phyloP scores from a whole-genome alignment of 2,888 invertebrate species.

The Subacronicta megacephala region DNA sequence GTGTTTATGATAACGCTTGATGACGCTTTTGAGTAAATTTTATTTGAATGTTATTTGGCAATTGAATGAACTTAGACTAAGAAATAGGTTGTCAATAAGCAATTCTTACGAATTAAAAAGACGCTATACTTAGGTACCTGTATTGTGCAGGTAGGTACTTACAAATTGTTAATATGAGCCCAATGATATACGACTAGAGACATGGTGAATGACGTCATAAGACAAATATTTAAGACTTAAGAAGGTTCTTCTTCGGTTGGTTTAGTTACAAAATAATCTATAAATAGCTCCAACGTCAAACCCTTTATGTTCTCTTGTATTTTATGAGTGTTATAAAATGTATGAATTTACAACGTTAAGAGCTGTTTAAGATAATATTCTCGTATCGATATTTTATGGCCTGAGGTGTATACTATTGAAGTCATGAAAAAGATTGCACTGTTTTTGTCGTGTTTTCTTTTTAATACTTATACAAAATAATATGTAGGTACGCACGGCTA shows the following conservation, averaged over 20 bases:
- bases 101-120: too few species aligned
- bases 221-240: constrained; percentile 25
- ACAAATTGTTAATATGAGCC: background rate
- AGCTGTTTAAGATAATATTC: constrained; percentile 32
- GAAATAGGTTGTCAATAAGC: too few species aligned
- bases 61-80: too few species aligned
- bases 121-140: too few species aligned
- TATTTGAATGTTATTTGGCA: too few species aligned
- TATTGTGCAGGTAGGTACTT: too few species aligned
- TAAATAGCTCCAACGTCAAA: constrained; percentile 24
- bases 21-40: too few species aligned
- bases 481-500: too few species aligned
- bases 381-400: constrained; percentile 18
- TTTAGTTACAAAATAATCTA: constrained; percentile 36
- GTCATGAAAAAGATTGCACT: constrained; percentile 1
- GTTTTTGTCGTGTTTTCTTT: background rate
- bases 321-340: constrained; percentile 49
- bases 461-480: background rate
- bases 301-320: constrained; percentile 38
- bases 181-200: constrained; percentile 13
- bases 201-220: constrained; percentile 24
- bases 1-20: too few species aligned
- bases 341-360: constrained; percentile 34
- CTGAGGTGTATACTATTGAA: background rate
- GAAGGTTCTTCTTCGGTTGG: constrained; percentile 11